Evolutionary conservation across 2,797 vertebrate species (phyloP), one percentile per base, ranked within the genome.

Genomic region (Gallirallus australis): DNA sequence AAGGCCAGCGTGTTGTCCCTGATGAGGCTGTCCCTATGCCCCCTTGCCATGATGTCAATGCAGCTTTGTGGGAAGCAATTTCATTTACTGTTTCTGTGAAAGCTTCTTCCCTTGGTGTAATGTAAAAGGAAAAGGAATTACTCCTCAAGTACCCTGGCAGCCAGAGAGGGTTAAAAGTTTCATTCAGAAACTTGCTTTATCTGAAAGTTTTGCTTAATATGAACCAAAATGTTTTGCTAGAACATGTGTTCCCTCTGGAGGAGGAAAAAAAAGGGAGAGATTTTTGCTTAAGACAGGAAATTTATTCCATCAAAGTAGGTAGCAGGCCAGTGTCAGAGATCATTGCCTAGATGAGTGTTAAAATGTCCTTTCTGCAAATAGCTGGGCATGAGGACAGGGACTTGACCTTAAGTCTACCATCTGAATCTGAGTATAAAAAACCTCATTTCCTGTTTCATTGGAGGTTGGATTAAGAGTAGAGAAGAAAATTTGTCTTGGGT

Each of bases 261-360:
- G 3, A 27, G 10, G 16, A 2, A 5, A 1, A 0, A 0, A 6
- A 37, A 39, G 9, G 6, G 15, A 35, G 23, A 47, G 5, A 31
- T 25, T 66, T 90, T 92, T 83, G 39, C 42, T 82, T 84, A 71
- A 65, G 28, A 39, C 7, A 15, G 42, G 30, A 77, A 84, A 66
- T 89, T 39, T 53, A 24, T 77, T 87, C 17, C 39, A 84, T 17
- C 17, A 47, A 82, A 81, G 83, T 31, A 89, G 53, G 45, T 57
- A 39, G 64, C 15, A 83, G 45, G 12, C 45, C 45, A 54, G 37
- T 28, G 48, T 56, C 69, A 84, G 40, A 33, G 56, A 86, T 35
- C 48, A 68, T 71, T 90, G 53, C 31, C 65, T 83, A 75, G 79
- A 68, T 8, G 19, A 88, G 50, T 52, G 42, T 91, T 89, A 54